A percentile compares a stretch with the other conserved stretches of the same genome.
phyloP scores from a whole-genome alignment of 2,797 vertebrate species.

The Callimico goeldii region DNA sequence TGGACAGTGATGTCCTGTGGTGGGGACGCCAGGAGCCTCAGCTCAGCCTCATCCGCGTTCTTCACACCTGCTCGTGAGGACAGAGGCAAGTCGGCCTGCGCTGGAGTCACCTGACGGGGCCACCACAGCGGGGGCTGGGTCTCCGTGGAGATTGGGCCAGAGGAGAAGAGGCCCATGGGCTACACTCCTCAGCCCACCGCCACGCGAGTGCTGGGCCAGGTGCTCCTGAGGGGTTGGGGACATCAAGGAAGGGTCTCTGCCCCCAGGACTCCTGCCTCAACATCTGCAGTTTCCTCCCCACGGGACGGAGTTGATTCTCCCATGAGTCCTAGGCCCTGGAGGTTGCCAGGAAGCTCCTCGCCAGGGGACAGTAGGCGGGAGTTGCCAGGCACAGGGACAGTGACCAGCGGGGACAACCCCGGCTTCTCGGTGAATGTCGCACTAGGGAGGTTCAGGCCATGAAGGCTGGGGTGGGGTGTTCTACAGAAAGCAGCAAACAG shows the following conservation, averaged over 20 bases:
- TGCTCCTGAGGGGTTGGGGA: background rate
- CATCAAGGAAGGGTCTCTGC: background rate
- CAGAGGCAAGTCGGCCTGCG: rapidly evolving
- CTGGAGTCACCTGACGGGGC: background rate
- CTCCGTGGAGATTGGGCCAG: background rate
- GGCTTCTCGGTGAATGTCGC: background rate
- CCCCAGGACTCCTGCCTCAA: background rate
- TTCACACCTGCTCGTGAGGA: conserved; percentile 89
- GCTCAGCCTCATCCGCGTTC: conserved; percentile 93
- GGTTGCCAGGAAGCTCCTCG: background rate
- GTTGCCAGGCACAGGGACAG: background rate
- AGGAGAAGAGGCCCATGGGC: background rate
- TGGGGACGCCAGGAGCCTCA: conserved; percentile 92
- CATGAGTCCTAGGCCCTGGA: background rate
- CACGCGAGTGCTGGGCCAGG: background rate
- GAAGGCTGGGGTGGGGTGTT: rapidly evolving
- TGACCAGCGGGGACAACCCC: too few relatives aligned
- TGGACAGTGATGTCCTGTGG: conserved; percentile 93
- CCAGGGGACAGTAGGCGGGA: background rate
- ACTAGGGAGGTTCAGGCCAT: background rate
- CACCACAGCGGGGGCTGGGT: background rate
- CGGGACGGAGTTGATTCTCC: background rate
- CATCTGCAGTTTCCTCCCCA: background rate
- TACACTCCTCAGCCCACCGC: background rate
- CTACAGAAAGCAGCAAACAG: rapidly evolving